Conservation (phyloP, 1,140 invertebrate species). For the Asobara japonica region DNA sequence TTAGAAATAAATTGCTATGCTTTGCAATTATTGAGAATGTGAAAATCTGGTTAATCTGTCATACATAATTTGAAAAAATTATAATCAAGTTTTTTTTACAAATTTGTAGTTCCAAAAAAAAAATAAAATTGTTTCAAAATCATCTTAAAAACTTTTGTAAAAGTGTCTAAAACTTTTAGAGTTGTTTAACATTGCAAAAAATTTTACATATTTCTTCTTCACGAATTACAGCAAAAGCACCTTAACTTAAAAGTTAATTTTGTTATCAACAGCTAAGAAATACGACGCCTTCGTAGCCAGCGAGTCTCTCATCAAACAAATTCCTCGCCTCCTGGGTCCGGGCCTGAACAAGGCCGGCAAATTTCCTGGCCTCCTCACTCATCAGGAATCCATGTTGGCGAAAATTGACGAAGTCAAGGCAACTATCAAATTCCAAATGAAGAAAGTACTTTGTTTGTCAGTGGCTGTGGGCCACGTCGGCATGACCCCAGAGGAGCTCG, state of each 20-base stretch:
- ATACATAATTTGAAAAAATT: no score
- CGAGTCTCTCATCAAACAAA: slow-evolving; percentile 98
- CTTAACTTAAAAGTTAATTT: no score
- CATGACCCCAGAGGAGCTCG: slow-evolving; percentile 95
- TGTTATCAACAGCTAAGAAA: slow-evolving; percentile 75
- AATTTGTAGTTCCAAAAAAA: no score
- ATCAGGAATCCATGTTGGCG: slow-evolving; percentile 93
- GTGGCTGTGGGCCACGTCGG: slow-evolving; percentile 98
- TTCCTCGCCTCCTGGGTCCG: slow-evolving; percentile 97
- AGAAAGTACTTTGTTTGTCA: slow-evolving; percentile 98
- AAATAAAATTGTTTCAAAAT: no score
- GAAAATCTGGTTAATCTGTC: no score
- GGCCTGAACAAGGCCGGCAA: slow-evolving; percentile 99
- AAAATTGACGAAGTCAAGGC: slow-evolving; percentile 99
- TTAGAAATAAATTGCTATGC: neutral
- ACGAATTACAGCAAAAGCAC: no score
- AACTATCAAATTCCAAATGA: slow-evolving; percentile 99
- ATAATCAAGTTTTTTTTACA: no score
- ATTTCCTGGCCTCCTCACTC: slow-evolving; percentile 97
- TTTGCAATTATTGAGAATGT: no score
- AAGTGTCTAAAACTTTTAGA: no score
- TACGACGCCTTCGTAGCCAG: slow-evolving; percentile 99
- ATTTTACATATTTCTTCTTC: no score
- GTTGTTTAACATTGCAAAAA: no score
- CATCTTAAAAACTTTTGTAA: no score